A percentile compares a stretch with the other conserved stretches of the same genome.
phyloP scores from a whole-genome alignment of 2,888 invertebrate species.

The Kuschelorhynchus macadamiae region DNA sequence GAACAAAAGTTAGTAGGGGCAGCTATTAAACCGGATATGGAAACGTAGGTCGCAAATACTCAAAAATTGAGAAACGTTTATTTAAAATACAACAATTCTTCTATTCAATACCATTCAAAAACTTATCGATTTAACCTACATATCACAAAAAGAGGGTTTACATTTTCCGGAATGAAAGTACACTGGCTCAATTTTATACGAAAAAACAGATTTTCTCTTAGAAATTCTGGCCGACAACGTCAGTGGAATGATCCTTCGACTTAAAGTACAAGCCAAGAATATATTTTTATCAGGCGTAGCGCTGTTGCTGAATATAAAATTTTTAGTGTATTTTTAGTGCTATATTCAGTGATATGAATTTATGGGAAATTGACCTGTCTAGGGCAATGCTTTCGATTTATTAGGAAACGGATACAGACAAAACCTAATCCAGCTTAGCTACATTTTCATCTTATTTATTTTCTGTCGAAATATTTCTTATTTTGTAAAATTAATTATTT shows the following conservation, averaged over 20 bases:
- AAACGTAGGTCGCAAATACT: too few relatives aligned
- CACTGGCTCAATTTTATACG: conserved; percentile 15
- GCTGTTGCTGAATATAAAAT: conserved; percentile 27
- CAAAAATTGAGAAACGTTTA: too few relatives aligned
- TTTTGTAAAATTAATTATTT: too few relatives aligned
- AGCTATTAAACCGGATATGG: too few relatives aligned
- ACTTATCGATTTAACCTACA: background rate
- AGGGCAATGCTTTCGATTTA: background rate
- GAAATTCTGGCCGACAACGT: conserved; percentile 36
- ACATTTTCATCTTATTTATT: too few relatives aligned
- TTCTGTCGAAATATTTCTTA: too few relatives aligned
- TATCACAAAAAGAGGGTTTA: background rate
- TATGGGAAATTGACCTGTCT: conserved; percentile 11
- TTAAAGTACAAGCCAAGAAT: conserved; percentile 40
- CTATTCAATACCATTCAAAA: background rate
- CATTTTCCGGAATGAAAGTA: conserved; percentile 7
- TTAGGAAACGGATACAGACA: too few relatives aligned
- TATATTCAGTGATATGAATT: conserved; percentile 1
- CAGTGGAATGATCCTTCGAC: conserved; percentile 46
- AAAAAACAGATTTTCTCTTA: conserved; percentile 25
- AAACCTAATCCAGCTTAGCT: too few relatives aligned
- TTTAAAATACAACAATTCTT: too few relatives aligned
- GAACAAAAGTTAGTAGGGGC: too few relatives aligned
- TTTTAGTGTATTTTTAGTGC: conserved; percentile 18
- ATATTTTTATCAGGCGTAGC: conserved; percentile 29